Conservation (phyloP, 2,113 vertebrate genomes). For the Nothobranchius furzeri region DNA sequence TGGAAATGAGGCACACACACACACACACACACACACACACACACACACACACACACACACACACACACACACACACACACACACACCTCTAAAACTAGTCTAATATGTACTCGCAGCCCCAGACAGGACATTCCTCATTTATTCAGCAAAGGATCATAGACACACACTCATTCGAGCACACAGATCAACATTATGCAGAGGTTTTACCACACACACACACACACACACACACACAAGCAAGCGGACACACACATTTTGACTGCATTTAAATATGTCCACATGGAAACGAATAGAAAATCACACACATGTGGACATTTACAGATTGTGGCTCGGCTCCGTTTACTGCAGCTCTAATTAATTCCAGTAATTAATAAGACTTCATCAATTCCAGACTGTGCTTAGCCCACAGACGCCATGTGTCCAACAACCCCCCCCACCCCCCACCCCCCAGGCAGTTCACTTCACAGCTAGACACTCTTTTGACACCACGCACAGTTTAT, state of each 20-base stretch:
- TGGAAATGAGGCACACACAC: constrained; percentile 67
- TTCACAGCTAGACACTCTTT: background rate
- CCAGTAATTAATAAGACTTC: constrained; percentile 58
- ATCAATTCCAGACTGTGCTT: constrained; percentile 41
- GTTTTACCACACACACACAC: constrained; percentile 4
- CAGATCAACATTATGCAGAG: background rate
- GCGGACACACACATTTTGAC: constrained; percentile 15
- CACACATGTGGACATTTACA: constrained; percentile 35
- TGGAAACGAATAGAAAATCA: constrained; percentile 29
- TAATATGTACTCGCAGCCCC: constrained; percentile 35
- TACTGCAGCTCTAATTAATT: constrained; percentile 68
- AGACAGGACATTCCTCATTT: constrained; percentile 57
- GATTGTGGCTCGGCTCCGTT: constrained; percentile 48
- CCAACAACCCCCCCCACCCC: background rate
- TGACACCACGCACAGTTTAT: no score
- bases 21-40: background rate
- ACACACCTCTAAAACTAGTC: constrained; percentile 49
- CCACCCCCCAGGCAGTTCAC: background rate
- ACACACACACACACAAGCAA: constrained; percentile 8
- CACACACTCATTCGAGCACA: constrained; percentile 7
- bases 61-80: constrained; percentile 25
- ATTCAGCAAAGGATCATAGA: constrained; percentile 39
- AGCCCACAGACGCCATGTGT: background rate
- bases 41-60: constrained; percentile 14
- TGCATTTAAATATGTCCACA: constrained; percentile 19